Evolutionary conservation across 2,888 invertebrate species (phyloP).

Genomic region (Meganola albula): DNA sequence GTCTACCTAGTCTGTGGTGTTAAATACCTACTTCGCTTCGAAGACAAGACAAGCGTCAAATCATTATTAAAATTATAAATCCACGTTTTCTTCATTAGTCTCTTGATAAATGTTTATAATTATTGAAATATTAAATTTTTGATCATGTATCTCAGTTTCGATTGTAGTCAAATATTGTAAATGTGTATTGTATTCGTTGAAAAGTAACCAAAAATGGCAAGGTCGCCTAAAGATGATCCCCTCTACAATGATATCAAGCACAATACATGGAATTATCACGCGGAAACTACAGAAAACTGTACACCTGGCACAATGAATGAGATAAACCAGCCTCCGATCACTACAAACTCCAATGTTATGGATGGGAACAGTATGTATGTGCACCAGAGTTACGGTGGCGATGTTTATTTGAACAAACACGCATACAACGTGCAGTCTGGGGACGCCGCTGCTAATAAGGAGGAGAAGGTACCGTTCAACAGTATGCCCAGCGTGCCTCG

Average conservation of each 20-base stretch:
- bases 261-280: conserved; percentile 69
- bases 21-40: conserved; percentile 7
- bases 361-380: conserved; percentile 58
- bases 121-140: conserved; percentile 58
- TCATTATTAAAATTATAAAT: conserved; percentile 53
- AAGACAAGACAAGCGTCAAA: conserved; percentile 46
- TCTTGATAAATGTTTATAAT: too few relatives aligned
- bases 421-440: conserved; percentile 50
- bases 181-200: conserved; percentile 39
- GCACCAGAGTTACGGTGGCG: conserved; percentile 50
- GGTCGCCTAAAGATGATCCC: conserved; percentile 72
- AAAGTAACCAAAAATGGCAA: conserved; percentile 70
- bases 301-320: conserved; percentile 54
- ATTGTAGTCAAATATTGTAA: conserved; percentile 28
- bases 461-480: conserved; percentile 52
- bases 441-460: conserved; percentile 47
- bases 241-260: conserved; percentile 63
- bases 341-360: conserved; percentile 43
- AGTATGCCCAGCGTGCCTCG: conserved; percentile 45
- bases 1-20: too few relatives aligned
- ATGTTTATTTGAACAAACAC: conserved; percentile 63
- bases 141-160: conserved; percentile 35
- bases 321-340: conserved; percentile 46
- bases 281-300: conserved; percentile 59
- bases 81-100: conserved; percentile 51